Evolutionary conservation across 2,113 vertebrate genomes (phyloP).

Genomic region (Cnemophilus loriae): DNA sequence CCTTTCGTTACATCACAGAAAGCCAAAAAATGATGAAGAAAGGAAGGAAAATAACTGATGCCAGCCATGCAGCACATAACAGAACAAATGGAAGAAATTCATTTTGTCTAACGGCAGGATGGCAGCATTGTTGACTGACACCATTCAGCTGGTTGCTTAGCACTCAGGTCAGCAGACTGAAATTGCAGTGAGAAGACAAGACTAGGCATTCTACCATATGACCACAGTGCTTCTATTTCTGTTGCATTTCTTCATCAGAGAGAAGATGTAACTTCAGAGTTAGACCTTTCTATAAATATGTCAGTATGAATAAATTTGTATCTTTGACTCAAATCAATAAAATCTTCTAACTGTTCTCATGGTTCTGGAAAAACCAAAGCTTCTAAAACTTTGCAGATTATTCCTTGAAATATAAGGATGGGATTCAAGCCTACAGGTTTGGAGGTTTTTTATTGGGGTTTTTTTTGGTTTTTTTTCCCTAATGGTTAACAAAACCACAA

Average conservation of each 20-base stretch:
- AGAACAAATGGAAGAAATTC: neutral
- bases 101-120: neutral
- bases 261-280: neutral
- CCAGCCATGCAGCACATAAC: neutral
- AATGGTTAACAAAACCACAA: neutral
- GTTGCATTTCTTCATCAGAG: neutral
- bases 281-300: neutral
- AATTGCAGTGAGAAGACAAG: neutral
- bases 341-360: neutral
- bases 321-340: neutral
- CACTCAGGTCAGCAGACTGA: neutral
- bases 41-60: neutral
- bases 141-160: neutral
- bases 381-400: neutral
- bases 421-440: neutral
- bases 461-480: neutral
- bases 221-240: neutral
- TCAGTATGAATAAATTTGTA: neutral
- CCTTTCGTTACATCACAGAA: constrained; percentile 38
- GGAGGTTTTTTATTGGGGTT: neutral
- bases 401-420: neutral
- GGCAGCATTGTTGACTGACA: neutral
- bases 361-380: neutral
- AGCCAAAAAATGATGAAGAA: neutral
- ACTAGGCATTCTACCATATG: neutral